A percentile compares a stretch with the other conserved stretches of the same genome.
phyloP scores from a whole-genome alignment of 2,113 vertebrate species.

The Pseudorasbora parva region DNA sequence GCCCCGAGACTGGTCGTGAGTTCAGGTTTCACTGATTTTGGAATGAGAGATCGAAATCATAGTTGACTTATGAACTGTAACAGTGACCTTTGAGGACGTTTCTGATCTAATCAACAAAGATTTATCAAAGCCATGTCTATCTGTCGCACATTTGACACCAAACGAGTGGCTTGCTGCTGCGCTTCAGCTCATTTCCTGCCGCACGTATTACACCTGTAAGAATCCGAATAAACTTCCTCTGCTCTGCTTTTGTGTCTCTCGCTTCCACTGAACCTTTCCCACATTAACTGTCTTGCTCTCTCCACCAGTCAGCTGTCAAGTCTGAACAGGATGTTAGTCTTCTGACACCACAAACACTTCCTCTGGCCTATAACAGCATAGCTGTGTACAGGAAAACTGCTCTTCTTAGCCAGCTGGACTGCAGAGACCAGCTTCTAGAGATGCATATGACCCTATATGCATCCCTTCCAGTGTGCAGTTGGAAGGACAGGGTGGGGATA shows the following conservation, averaged over 20 bases:
- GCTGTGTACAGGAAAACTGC: constrained; percentile 23
- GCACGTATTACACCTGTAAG: constrained; percentile 36
- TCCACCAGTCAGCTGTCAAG: constrained; percentile 35
- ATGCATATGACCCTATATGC: not conserved
- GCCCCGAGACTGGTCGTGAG: constrained; percentile 44
- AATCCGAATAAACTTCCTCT: constrained; percentile 18
- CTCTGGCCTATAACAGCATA: constrained; percentile 14
- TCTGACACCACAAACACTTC: constrained; percentile 44
- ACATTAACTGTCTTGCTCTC: constrained; percentile 45
- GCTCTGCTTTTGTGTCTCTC: constrained; percentile 44
- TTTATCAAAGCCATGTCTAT: not conserved
- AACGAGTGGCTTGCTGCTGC: not conserved
- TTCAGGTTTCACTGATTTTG: constrained; percentile 59
- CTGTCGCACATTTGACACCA: not conserved
- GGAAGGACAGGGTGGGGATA: not conserved
- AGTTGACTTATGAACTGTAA: not conserved
- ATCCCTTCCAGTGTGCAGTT: not conserved
- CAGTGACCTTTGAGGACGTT: not conserved
- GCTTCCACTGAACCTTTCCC: constrained; percentile 45
- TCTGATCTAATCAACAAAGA: not conserved
- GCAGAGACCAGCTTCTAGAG: not conserved
- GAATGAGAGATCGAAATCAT: not conserved
- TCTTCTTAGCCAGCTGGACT: constrained; percentile 10
- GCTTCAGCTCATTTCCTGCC: constrained; percentile 42
- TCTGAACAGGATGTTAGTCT: constrained; percentile 58